Evolutionary conservation across 2,888 invertebrate species (phyloP).

Genomic region (Sphaeridia pumilis): DNA sequence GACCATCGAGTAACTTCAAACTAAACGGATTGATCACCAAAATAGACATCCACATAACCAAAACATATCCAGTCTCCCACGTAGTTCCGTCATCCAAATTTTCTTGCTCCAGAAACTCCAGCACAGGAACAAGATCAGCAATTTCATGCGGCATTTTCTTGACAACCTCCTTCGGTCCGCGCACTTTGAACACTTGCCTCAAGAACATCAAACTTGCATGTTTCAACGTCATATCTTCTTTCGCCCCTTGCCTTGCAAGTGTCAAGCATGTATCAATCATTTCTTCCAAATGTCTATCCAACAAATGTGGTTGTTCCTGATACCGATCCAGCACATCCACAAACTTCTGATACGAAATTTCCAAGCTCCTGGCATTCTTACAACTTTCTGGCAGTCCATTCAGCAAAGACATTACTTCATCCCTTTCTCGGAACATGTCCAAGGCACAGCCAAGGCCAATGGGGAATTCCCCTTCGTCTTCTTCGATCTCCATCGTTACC

Average conservation of each 20-base stretch:
- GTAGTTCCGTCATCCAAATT: conserved; percentile 61
- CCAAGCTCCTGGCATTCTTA: conserved; percentile 46
- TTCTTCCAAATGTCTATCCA: conserved; percentile 72
- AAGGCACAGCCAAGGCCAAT: conserved; percentile 51
- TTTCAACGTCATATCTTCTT: conserved; percentile 46
- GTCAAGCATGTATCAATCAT: conserved; percentile 58
- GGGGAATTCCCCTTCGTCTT: conserved; percentile 22
- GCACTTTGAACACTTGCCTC: conserved; percentile 69
- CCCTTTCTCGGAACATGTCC: conserved; percentile 61
- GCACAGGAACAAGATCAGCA: conserved; percentile 73
- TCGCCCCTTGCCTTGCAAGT: conserved; percentile 46
- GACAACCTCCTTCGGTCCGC: conserved; percentile 82
- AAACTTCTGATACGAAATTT: conserved; percentile 55
- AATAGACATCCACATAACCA: conserved; percentile 66
- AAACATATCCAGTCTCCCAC: conserved; percentile 71
- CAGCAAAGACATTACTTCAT: conserved; percentile 62
- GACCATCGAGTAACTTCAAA: conserved; percentile 72
- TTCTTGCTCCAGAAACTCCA: conserved; percentile 64
- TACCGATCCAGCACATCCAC: conserved; percentile 70
- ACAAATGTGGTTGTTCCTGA: conserved; percentile 86
- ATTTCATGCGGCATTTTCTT: conserved; percentile 74
- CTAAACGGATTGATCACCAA: conserved; percentile 93
- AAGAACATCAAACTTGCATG: conserved; percentile 72
- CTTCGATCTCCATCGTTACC: conserved; percentile 14
- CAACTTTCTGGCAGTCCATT: conserved; percentile 55